phyloP scores from a whole-genome alignment of 2,797 vertebrate species.

The Gobionotothen gibberifrons region DNA sequence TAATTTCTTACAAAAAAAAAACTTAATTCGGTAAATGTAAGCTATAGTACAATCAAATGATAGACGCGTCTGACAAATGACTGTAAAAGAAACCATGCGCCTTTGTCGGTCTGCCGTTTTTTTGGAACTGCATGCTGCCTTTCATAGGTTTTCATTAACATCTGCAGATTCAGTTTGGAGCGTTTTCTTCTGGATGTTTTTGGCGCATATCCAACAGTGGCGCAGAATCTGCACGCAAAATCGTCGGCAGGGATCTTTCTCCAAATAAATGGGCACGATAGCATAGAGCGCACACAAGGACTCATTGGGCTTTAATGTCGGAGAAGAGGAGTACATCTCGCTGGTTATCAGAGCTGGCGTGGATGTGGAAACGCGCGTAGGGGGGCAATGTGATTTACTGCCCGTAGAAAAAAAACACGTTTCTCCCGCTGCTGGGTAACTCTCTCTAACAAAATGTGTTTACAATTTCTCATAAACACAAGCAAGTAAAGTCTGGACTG shows the following conservation, averaged over 20 bases:
- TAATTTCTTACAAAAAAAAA: background rate
- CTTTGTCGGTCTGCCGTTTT: constrained; percentile 11
- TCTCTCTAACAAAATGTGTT: too few species aligned
- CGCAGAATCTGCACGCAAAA: constrained; percentile 56
- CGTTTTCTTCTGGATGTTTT: constrained; percentile 37
- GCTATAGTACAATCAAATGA: background rate
- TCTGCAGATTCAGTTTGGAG: constrained; percentile 70
- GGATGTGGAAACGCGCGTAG: constrained; percentile 61
- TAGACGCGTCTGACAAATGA: background rate
- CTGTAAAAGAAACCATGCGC: constrained; percentile 18
- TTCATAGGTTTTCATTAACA: constrained; percentile 53
- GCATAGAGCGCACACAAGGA: constrained; percentile 52
- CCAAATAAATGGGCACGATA: constrained; percentile 59
- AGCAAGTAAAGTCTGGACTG: background rate
- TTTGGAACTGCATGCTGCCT: background rate
- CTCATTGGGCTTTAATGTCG: background rate
- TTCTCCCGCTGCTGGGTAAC: constrained; percentile 16
- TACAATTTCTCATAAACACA: background rate
- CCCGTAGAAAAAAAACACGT: constrained; percentile 15
- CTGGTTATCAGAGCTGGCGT: constrained; percentile 30
- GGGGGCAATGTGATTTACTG: constrained; percentile 37
- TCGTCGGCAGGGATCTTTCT: constrained; percentile 41
- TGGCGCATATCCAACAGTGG: constrained; percentile 66
- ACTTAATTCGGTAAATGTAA: too few species aligned
- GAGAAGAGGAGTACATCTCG: constrained; percentile 36